phyloP scores from a whole-genome alignment of 1,140 invertebrate species.

The Bombus consobrinus region DNA sequence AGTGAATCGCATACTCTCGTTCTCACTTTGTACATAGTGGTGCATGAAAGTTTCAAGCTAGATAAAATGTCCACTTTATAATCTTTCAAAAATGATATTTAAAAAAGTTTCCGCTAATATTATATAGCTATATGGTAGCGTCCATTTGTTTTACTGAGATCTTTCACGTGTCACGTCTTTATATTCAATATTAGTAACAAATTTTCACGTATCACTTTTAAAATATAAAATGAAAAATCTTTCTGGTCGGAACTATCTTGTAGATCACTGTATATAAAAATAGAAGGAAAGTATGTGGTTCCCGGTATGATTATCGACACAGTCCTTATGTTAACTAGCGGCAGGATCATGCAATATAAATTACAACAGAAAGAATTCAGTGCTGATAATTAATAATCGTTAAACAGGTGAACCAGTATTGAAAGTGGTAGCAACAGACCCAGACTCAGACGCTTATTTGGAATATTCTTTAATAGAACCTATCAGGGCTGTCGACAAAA shows the following conservation, averaged over 20 bases:
- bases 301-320: too few relatives aligned
- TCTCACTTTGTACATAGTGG: background rate
- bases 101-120: background rate
- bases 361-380: background rate
- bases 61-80: background rate
- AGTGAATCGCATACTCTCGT: background rate
- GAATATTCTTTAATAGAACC: conserved; percentile 88
- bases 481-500: conserved; percentile 89
- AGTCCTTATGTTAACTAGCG: background rate
- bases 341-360: background rate
- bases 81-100: too few relatives aligned
- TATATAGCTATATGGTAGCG: background rate
- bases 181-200: background rate
- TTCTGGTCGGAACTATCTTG: background rate
- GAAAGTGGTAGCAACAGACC: conserved; percentile 87
- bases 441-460: conserved; percentile 87
- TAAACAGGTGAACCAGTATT: conserved; percentile 84
- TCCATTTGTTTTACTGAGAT: too few relatives aligned
- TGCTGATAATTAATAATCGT: background rate
- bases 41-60: too few relatives aligned
- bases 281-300: too few relatives aligned
- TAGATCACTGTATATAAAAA: background rate
- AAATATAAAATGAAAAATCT: background rate
- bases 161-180: background rate
- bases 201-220: background rate